Conservation (phyloP, 1,140 invertebrate species). For the Reticulitermes speratus region DNA sequence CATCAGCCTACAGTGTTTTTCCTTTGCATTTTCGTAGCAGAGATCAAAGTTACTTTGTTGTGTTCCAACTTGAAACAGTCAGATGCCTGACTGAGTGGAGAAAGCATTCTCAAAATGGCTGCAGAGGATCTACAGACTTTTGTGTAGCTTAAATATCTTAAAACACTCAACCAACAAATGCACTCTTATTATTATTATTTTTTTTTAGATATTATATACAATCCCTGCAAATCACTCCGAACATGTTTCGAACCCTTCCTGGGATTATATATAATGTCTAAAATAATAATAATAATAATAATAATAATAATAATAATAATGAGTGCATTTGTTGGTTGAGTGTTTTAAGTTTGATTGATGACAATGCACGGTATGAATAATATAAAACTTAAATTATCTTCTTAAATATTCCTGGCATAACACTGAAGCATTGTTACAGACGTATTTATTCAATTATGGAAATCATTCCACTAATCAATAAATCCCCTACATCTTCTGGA, state of each 20-base stretch:
- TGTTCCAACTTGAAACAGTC: background rate
- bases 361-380: too few species aligned
- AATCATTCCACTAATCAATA: background rate
- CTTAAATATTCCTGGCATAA: background rate
- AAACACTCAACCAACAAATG: too few species aligned
- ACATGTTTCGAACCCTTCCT: too few species aligned
- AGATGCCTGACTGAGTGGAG: background rate
- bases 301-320: too few species aligned
- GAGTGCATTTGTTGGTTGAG: too few species aligned
- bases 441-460: background rate
- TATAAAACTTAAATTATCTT: background rate
- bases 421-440: background rate
- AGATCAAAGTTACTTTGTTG: background rate
- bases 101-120: background rate
- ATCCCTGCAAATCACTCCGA: too few species aligned
- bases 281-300: too few species aligned
- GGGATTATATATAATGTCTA: too few species aligned
- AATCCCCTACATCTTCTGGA: background rate
- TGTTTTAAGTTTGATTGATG: too few species aligned
- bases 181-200: too few species aligned
- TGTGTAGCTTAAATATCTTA: background rate
- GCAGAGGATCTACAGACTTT: background rate
- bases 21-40: conserved; percentile 10
- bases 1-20: background rate
- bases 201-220: too few species aligned